Evolutionary conservation across 2,113 vertebrate species (phyloP), one percentile per base, ranked within the genome.

Genomic region (Gobius niger): DNA sequence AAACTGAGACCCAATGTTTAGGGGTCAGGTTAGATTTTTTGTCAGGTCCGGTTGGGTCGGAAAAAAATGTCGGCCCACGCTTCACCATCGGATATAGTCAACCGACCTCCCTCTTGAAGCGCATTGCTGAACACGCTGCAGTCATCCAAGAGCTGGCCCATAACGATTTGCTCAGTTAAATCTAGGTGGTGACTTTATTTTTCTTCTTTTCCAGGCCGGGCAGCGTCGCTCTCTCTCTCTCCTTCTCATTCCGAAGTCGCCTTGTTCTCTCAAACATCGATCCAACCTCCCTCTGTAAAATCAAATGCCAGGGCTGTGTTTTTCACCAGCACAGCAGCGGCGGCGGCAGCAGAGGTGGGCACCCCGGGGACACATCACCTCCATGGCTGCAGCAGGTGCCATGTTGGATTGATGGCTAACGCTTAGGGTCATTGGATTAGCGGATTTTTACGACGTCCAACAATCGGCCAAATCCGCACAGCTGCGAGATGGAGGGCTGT

Each of bases 361-460:
- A 16, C 85, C 76, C 82, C 46, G 59, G 78, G 76, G 87, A 84
- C 62, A 59, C 67, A 60, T 62, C 47, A 66, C 75, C 68, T 71
- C 75, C 78, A 74, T 53, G 56, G 66, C 78, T 63, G 82, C 76
- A 82, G 79, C 68, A 79, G 67, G 71, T 71, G 77, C 68, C 75
- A 72, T 63, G 59, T 69, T 75, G 72, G 78, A 87, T 85, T 87
- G 82, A 88, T 85, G 65, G 76, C 8, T n/a, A 72, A 77, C 81
- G 80, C 73, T 84, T 73, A 76, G 76, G 82, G 71, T 85, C 82
- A 75, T 67, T 85, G 82, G 77, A 86, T 86, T 79, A 77, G 78
- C 72, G 67, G 68, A 75, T 67, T 82, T 88, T 85, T 68, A 85
- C 75, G 73, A 64, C 8, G 13, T 67, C 70, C 78, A 53, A 84